phyloP scores from a whole-genome alignment of 2,888 invertebrate genomes.

The Latheticus oryzae region DNA sequence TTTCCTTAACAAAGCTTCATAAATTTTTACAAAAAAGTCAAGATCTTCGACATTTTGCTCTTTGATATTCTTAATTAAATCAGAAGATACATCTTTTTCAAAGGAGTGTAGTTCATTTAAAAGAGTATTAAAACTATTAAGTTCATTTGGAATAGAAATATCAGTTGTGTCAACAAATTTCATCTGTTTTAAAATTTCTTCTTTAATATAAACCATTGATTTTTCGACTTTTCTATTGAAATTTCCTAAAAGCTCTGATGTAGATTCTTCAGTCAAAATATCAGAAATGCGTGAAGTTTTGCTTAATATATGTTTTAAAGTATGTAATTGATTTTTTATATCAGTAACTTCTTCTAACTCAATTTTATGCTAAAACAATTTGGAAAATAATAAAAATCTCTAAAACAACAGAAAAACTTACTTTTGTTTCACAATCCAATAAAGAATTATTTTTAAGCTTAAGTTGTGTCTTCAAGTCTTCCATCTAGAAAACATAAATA shows the following conservation, averaged over 20 bases:
- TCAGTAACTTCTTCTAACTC: not conserved
- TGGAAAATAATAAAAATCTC: too few relatives aligned
- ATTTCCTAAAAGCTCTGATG: not conserved
- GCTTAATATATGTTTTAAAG: conserved; percentile 1
- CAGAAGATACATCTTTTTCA: conserved; percentile 3
- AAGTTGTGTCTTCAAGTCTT: conserved; percentile 1
- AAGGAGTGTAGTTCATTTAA: conserved; percentile 6
- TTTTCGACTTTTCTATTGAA: conserved; percentile 11
- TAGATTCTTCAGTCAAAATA: conserved; percentile 10
- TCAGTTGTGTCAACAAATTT: conserved; percentile 5
- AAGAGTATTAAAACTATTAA: conserved; percentile 8
- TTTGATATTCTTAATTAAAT: conserved; percentile 1
- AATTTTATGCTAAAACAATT: too few relatives aligned
- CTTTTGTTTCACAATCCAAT: too few relatives aligned
- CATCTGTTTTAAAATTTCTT: conserved; percentile 12
- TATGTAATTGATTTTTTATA: not conserved
- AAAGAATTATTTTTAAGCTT: too few relatives aligned
- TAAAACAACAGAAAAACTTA: too few relatives aligned
- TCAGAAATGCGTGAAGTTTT: not conserved
- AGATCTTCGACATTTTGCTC: conserved; percentile 3
- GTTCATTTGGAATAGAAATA: conserved; percentile 7
- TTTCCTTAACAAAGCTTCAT: conserved; percentile 2
- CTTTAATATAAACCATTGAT: conserved; percentile 2
- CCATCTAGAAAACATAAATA: too few relatives aligned
- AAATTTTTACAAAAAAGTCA: conserved; percentile 10